phyloP scores from a whole-genome alignment of 2,888 invertebrate genomes.

The Epinotia brunnichana region DNA sequence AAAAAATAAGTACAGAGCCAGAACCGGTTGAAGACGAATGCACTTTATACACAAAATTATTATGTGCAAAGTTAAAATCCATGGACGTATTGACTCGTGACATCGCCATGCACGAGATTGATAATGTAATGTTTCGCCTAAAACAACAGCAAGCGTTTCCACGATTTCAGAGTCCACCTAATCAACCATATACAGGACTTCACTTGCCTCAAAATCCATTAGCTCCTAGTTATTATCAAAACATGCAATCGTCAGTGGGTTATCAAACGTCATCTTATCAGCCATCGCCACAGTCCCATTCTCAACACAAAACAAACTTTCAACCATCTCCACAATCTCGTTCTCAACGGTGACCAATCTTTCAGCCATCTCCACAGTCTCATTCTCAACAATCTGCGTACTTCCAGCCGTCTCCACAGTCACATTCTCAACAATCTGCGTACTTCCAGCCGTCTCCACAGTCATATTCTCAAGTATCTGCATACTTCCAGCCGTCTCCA shows the following conservation, averaged over 20 bases:
- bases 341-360: conserved; percentile 18
- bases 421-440: conserved; percentile 9
- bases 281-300: conserved; percentile 41
- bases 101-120: conserved; percentile 41
- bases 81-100: conserved; percentile 40
- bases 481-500: conserved; percentile 8
- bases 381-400: conserved; percentile 15
- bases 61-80: conserved; percentile 38
- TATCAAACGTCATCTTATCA: conserved; percentile 36
- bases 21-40: conserved; percentile 36
- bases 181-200: conserved; percentile 41
- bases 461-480: conserved; percentile 18
- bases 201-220: conserved; percentile 40
- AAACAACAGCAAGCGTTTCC: conserved; percentile 38
- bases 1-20: conserved; percentile 37
- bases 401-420: conserved; percentile 40
- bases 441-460: conserved; percentile 17
- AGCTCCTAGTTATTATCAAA: conserved; percentile 41
- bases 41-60: conserved; percentile 40
- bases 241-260: conserved; percentile 39
- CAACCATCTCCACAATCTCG: conserved; percentile 39
- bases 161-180: conserved; percentile 39
- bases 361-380: conserved; percentile 20
- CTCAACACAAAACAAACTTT: conserved; percentile 32
- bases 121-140: conserved; percentile 36